phyloP scores from a whole-genome alignment of 2,888 invertebrate genomes.

The Hymenopus coronatus region DNA sequence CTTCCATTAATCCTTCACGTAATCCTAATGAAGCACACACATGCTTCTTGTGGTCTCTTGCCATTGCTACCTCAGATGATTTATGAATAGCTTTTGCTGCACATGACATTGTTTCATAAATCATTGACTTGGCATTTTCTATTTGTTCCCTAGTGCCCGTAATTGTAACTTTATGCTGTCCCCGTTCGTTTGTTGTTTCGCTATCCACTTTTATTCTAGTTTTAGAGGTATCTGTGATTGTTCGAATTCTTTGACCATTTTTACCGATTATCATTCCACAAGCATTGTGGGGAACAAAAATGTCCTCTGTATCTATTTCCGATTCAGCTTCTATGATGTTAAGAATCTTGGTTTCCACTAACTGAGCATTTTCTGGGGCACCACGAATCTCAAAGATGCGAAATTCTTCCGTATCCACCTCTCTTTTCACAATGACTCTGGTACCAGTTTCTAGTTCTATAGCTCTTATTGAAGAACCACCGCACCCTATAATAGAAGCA shows the following conservation, averaged over 20 bases:
- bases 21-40: not conserved
- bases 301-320: not conserved
- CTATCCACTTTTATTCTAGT: not conserved
- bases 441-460: not conserved
- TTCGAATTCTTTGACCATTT: not conserved
- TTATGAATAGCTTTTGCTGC: not conserved
- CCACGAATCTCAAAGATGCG: not conserved
- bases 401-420: not conserved
- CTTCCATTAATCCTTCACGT: constrained; percentile 66
- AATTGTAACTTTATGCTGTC: not conserved
- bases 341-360: not conserved
- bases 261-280: not conserved
- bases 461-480: not conserved
- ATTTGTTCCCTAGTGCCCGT: not conserved
- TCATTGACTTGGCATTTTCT: not conserved
- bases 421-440: not conserved
- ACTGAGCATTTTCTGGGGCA: not conserved
- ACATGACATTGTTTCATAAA: not conserved
- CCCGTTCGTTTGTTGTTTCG: not conserved
- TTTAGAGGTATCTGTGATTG: not conserved
- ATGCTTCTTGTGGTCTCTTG: not conserved
- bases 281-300: not conserved
- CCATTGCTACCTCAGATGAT: not conserved
- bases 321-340: not conserved
- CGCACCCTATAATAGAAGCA: not conserved